phyloP scores from a whole-genome alignment of 2,888 invertebrate species.

The Blastobasis lacticolella region DNA sequence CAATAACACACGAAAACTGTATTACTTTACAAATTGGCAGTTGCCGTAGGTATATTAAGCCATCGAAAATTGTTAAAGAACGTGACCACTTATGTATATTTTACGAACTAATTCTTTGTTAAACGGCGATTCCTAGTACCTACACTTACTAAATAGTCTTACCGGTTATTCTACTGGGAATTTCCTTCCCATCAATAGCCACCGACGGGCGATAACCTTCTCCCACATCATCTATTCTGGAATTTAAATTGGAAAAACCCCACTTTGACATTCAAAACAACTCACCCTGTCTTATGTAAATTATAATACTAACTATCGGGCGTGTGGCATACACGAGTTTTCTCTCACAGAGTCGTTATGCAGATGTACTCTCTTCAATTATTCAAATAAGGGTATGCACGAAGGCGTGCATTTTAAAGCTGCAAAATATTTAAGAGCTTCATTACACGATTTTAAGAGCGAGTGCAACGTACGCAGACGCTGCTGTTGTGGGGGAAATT shows the following conservation, averaged over 20 bases:
- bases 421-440: background rate
- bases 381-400: slow-evolving; percentile 1
- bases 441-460: background rate
- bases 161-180: no score
- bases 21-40: slow-evolving; percentile 9
- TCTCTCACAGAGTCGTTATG: background rate
- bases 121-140: no score
- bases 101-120: no score
- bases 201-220: no score
- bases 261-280: no score
- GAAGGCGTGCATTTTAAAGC: background rate
- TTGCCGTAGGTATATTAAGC: background rate
- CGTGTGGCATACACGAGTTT: background rate
- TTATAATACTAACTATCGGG: background rate
- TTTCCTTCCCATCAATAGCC: no score
- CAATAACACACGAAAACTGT: slow-evolving; percentile 9
- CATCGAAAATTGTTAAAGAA: no score
- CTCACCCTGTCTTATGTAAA: background rate
- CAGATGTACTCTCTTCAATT: background rate
- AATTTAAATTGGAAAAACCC: no score
- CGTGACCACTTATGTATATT: no score
- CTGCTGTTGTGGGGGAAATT: background rate
- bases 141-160: no score
- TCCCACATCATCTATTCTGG: no score
- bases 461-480: background rate